phyloP scores from a whole-genome alignment of 2,797 vertebrate species.

The Gallirallus australis region DNA sequence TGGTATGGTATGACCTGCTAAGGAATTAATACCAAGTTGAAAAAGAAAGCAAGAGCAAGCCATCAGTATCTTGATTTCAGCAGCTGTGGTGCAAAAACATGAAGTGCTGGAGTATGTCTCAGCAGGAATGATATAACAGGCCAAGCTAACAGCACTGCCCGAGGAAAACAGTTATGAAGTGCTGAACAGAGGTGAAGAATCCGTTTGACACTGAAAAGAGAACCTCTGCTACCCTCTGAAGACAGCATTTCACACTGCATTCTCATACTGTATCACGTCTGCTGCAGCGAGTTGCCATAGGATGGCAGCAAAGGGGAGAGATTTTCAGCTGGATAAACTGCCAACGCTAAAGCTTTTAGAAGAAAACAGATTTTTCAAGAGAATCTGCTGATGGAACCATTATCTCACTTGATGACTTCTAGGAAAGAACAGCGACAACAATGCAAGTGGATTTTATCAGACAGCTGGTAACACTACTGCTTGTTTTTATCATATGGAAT shows the following conservation, averaged over 20 bases:
- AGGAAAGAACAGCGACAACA: not conserved
- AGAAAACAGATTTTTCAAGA: not conserved
- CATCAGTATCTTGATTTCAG: not conserved
- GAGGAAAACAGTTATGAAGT: not conserved
- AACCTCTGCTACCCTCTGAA: slow-evolving; percentile 46
- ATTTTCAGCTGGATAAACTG: not conserved
- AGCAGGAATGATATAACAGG: not conserved
- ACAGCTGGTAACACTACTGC: not conserved
- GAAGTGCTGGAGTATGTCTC: not conserved
- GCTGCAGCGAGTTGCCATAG: not conserved
- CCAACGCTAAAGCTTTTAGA: not conserved
- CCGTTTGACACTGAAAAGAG: not conserved
- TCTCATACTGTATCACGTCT: not conserved
- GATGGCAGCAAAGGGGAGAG: slow-evolving; percentile 53
- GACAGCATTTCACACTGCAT: slow-evolving; percentile 16
- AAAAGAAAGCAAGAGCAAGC: not conserved
- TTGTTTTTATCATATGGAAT: not conserved
- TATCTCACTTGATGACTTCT: not conserved
- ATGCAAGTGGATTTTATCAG: not conserved
- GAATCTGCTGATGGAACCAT: not conserved
- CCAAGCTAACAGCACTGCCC: not conserved
- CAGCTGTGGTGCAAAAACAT: not conserved
- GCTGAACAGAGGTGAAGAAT: not conserved
- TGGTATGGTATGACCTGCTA: not conserved
- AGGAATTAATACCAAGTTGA: not conserved